phyloP scores from a whole-genome alignment of 2,113 vertebrate genomes.

The Lagenorhynchus albirostris region DNA sequence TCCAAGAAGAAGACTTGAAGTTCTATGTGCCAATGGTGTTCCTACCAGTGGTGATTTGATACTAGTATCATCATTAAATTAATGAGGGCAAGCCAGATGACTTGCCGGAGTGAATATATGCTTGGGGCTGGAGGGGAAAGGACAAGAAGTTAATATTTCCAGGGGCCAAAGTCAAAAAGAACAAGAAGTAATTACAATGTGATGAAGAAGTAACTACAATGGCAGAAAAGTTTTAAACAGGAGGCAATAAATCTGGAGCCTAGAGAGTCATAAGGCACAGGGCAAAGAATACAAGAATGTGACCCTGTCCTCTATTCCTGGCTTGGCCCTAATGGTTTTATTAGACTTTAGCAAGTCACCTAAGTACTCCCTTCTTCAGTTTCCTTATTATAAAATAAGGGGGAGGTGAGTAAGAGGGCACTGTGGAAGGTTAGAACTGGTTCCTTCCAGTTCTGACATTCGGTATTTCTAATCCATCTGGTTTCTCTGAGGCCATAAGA shows the following conservation, averaged over 20 bases:
- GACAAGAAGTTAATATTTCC: not conserved
- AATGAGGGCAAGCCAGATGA: not conserved
- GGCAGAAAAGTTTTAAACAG: not conserved
- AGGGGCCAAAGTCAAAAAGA: not conserved
- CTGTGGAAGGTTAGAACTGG: conserved; percentile 7
- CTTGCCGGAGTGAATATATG: not conserved
- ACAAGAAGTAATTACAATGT: not conserved
- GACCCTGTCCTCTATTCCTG: not conserved
- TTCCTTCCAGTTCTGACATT: conserved; percentile 16
- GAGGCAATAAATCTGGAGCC: not conserved
- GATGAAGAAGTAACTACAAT: not conserved
- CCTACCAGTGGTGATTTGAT: not conserved
- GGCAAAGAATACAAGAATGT: not conserved
- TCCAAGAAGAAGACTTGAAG: not conserved
- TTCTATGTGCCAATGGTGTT: not conserved
- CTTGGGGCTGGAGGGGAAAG: not conserved
- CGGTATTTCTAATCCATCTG: not conserved
- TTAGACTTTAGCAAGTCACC: not conserved
- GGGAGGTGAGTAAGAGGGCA: not conserved
- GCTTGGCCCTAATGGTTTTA: conserved; percentile 9
- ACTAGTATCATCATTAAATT: not conserved
- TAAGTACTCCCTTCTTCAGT: conserved; percentile 13
- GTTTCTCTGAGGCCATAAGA: conserved; percentile 33
- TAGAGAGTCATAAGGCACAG: not conserved
- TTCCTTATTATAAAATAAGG: conserved; percentile 36